Evolutionary conservation across 2,113 vertebrate genomes (phyloP), one percentile per base, ranked within the genome.

Genomic region (Cygnus buccinator): DNA sequence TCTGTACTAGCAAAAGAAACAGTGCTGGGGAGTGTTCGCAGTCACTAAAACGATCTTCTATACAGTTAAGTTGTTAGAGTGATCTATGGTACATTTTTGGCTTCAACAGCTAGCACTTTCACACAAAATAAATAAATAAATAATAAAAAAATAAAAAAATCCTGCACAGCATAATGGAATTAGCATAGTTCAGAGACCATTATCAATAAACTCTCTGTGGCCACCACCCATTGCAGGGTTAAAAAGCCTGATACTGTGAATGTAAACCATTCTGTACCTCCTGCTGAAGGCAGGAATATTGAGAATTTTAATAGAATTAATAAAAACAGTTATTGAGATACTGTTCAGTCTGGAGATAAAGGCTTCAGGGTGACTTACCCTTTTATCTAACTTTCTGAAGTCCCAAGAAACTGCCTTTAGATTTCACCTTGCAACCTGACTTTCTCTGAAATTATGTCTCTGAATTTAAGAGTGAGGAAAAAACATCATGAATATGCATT

Each of bases 261-360:
- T 9, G 8, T 17, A 33, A 54, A 43, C 10, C 1, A 2, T 41
- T 75, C 10, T 76, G 13, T 72, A 73, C 21, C 0, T 0, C 11
- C 19, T 59, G 21, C 31, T 65, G 54, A 20, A 61, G n/a, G 55
- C n/a, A 52, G n/a, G 7, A 10, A 13, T 50, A 71, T 2, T 20
- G 28, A 55, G 8, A 76, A 29, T 48, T 84, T 70, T 81, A 44
- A 43, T 35, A 66, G 25, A 77, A 71, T 58, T 77, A 70, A 58
- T 48, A 39, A 44, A 9, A 8, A 55, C 58, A 26, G 6, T 29
- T 61, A 3, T 23, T 72, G n/a, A 88, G 22, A 28, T 25, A 35
- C 8, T 46, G 8, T 37, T 70, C 57, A 57, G 11, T 43, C 46
- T 81, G 0, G 3, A 77, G 73, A 21, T 13, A 70, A 70, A 70